Base-by-base conservation (phyloP, 2,888 invertebrate species). In the Acanthacorydalis orientalis region DNA sequence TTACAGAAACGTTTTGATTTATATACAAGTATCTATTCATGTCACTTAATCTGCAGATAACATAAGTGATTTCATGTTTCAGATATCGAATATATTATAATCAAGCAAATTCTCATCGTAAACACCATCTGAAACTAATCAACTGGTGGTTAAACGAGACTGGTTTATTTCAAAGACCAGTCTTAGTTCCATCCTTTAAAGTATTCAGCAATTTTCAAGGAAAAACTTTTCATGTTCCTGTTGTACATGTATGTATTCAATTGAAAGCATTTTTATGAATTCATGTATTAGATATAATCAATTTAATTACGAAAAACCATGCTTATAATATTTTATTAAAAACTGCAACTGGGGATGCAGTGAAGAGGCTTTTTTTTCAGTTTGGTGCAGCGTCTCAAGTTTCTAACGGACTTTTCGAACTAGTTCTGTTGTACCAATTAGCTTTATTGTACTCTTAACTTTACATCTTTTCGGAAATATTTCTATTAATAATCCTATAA, bases 21-120 rank as follows among this genome's bases (percentile, higher is more conserved):
- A 23, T 23, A 23, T 23, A 23, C 6, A 23, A 4, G 6, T 23
- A 23, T 23, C 2, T 23, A 23, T 23, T 4, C 6, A 23, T 23
- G 6, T 23, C 6, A 6, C 2, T 4, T 4, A 23, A 23, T 23
- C 23, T 37, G 9, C 6, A 37, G 10, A 12, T 37, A 7, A 12
- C 7, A 8, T 14, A 37, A 1, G 9, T 12, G 7, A 7, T 37
- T 37, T 45, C 32, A 37, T 46, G 48, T 55, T 55, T 7, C 50
- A 81, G 81, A 35, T 83, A 78, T 56, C 71, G 82, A 10, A 68
- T 84, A 40, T 81, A 79, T 60, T 84, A 81, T 63, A 83, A 80
- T 60, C 83, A 83, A 62, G 80, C 77, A 0, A 68, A 70, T 1
- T 72, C 83, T 0, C 64, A 75, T 47, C 73, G 69, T 11, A 63